Base-by-base conservation (phyloP, 2,797 vertebrate genomes). In the Eutrigla gurnardus region DNA sequence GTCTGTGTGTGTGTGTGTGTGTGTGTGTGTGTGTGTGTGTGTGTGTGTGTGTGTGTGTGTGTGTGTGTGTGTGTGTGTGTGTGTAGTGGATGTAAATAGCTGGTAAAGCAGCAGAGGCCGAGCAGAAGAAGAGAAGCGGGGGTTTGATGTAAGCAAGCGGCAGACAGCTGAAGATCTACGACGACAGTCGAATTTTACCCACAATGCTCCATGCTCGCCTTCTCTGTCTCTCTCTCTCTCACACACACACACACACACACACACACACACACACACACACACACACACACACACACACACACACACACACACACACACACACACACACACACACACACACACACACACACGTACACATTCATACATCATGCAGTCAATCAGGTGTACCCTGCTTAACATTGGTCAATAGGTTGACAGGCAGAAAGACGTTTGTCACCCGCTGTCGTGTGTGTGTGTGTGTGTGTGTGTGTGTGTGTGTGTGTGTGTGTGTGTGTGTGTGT, bases 361-460 rank as follows among this genome's bases (percentile, higher is more conserved):
- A 79, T 84, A 74, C 83, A 83, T 87, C 87, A 86, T 49, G 2
- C 54, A 75, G 85, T 83, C 57, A 70, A 90, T 88, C 86, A 73
- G 83, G 83, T 85, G 82, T 57, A 78, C 84, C 80, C 70, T 37
- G 11, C 60, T 53, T 77, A 81, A 86, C 79, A 62, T 47, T 35
- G 75, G 85, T 89, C 74, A 66, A 88, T 86, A 74, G 58, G 74
- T 59, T 66, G 69, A 88, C 85, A 73, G 58, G 74, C 59, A 65
- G 69, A 53, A 73, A 32, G 82, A 81, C 69, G 66, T 90, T 84
- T 50, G 77, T 91, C 88, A 90, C 13, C 3, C 70, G 60, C 7
- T 78, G 88, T 86, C 42, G 47, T 84, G 59, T 18, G 43, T 25
- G 18, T 0, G 72, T n/a, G 80, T 80, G 84, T 81, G 80, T 75